Percentiles rank a stretch among this genome's conserved stretches.
phyloP scores from a whole-genome alignment of 2,797 vertebrate genomes.

The Sebastes trivittatus region DNA sequence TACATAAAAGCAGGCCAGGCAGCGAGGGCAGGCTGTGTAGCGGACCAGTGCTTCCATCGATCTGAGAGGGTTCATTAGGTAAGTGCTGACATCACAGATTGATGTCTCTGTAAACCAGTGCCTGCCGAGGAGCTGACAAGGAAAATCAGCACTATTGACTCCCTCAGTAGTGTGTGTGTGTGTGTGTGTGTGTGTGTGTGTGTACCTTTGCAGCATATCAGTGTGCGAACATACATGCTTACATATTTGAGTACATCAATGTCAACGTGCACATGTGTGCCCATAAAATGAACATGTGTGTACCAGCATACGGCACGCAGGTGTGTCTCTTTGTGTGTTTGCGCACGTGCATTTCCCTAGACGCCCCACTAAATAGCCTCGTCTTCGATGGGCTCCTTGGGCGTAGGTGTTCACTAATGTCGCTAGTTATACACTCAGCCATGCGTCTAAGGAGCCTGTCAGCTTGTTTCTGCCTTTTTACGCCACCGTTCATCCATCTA shows the following conservation, averaged over 20 bases:
- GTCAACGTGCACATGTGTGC: constrained; percentile 38
- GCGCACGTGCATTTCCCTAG: constrained; percentile 26
- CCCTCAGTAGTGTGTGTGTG: constrained; percentile 79
- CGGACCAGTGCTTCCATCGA: constrained; percentile 88
- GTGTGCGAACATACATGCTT: constrained; percentile 39
- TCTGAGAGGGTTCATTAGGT: constrained; percentile 97
- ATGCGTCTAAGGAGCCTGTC: constrained; percentile 80
- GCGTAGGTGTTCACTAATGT: constrained; percentile 78
- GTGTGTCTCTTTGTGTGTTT: constrained; percentile 23
- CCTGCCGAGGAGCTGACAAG: constrained; percentile 87
- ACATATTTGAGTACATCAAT: constrained; percentile 43
- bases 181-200: constrained; percentile 58
- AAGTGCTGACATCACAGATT: constrained; percentile 98
- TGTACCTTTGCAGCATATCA: constrained; percentile 49
- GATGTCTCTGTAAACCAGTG: constrained; percentile 99
- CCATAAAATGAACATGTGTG: constrained; percentile 46
- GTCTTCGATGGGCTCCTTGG: constrained; percentile 86
- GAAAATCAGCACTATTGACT: constrained; percentile 98
- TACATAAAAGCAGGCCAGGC: constrained; percentile 70
- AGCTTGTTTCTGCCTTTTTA: constrained; percentile 52
- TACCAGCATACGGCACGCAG: constrained; percentile 24
- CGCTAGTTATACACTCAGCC: constrained; percentile 85
- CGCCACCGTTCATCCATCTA: constrained; percentile 53
- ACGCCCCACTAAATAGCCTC: constrained; percentile 48
- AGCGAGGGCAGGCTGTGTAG: constrained; percentile 74